Base-by-base conservation (phyloP, 2,797 vertebrate species). In the Neomorphus geoffroyi region DNA sequence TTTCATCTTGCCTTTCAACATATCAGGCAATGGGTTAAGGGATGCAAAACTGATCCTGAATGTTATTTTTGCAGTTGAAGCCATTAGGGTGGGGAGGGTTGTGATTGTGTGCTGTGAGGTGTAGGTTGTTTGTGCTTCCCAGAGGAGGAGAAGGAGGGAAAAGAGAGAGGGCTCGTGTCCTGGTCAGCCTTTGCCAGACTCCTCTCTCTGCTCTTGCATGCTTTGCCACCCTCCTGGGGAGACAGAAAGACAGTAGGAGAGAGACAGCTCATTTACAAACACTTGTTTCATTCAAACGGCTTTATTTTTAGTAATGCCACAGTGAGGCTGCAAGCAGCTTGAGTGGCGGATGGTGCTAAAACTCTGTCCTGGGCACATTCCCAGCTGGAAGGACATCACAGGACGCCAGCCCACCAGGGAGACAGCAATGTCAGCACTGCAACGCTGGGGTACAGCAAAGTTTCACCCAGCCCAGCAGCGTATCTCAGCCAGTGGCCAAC, bases 351-450 rank as follows among this genome's bases (percentile, higher is more conserved):
- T 61, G 84, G 92, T 92, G 94, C 84, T 95, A 97, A 96, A 96
- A 77, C 72, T 82, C 71, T 74, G 64, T 94, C 72, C 93, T 89
- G 91, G 95, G 95, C 96, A 87, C 2, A 5, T 57, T 93, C 90
- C 92, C 94, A 96, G 88, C 94, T 96, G 95, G 91, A 96, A 93
- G 61, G 74, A 83, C 65, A 96, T 91, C 92, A 91, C 53, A 97
- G 86, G 50, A 27, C 2, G 1, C 26, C 18, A 85, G 88, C 84
- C 91, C 93, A 95, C 88, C 79, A 58, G 78, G 75, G 93, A 93
- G 79, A 82, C 71, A 74, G 86, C 60, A 82, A 17, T 2, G 0
- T 5, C 8, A 0, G 69, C 48, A 32, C 7, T 43, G 45, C 58
- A 88, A 45, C 11, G 3, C 73, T 2, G 6, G 45, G 61, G 45